A percentile compares a stretch with the other conserved stretches of the same genome.
Evolutionary conservation across 2,113 vertebrate genomes (phyloP).

Genomic region (Osmerus eperlanus): DNA sequence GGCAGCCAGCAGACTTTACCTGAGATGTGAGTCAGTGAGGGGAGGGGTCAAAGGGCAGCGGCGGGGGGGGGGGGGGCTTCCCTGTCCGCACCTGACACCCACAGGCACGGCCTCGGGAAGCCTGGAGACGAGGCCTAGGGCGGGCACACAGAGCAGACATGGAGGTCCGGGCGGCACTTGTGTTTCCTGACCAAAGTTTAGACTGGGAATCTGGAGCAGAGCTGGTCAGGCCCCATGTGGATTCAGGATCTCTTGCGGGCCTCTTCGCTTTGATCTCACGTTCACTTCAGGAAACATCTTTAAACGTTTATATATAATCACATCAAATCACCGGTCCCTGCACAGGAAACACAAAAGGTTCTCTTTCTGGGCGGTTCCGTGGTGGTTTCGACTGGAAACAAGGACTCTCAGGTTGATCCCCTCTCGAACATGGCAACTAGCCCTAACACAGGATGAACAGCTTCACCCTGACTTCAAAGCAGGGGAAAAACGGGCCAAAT

Average conservation of each 20-base stretch:
- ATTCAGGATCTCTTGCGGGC: conserved; percentile 21
- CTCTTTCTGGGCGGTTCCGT: conserved; percentile 27
- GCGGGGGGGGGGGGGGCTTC: no score
- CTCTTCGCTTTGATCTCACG: conserved; percentile 30
- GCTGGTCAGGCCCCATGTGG: conserved; percentile 36
- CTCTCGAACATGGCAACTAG: conserved; percentile 11
- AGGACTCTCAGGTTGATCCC: conserved; percentile 22
- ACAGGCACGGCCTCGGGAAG: conserved; percentile 10
- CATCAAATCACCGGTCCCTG: conserved; percentile 31
- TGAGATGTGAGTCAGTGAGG: conserved; percentile 8
- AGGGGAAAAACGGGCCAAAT: conserved; percentile 31
- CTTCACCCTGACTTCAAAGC: conserved; percentile 29
- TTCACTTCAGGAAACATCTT: conserved; percentile 30
- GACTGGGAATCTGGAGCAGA: neutral
- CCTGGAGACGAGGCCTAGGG: neutral
- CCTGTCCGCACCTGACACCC: conserved; percentile 9
- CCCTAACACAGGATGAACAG: conserved; percentile 40
- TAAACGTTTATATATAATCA: conserved; percentile 30
- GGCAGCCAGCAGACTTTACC: conserved; percentile 46
- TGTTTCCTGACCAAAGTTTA: neutral
- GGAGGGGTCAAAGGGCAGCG: neutral
- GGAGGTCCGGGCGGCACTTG: neutral
- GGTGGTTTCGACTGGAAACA: conserved; percentile 23
- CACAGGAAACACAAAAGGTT: conserved; percentile 16
- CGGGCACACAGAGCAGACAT: neutral